Conservation (phyloP, 1,140 invertebrate genomes). For the Lithobius niger region DNA sequence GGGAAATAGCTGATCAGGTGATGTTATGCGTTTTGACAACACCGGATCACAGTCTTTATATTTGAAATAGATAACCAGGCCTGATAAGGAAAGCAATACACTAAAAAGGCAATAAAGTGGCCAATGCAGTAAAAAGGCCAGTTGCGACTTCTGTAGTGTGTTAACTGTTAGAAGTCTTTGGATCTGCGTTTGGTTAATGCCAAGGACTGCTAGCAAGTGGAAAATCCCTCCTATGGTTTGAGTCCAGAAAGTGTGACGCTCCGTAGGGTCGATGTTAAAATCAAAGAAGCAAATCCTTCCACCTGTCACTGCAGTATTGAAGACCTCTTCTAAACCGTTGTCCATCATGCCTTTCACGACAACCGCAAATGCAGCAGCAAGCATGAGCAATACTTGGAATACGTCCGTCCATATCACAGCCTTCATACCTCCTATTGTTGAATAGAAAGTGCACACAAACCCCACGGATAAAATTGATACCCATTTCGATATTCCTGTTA, state of each 20-base stretch:
- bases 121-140: slow-evolving; percentile 48
- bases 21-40: slow-evolving; percentile 35
- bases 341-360: slow-evolving; percentile 52
- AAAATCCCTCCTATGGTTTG: slow-evolving; percentile 55
- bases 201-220: slow-evolving; percentile 59
- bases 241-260: slow-evolving; percentile 58
- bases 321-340: slow-evolving; percentile 50
- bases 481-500: slow-evolving; percentile 57
- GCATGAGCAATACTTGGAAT: slow-evolving; percentile 59
- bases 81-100: slow-evolving; percentile 55
- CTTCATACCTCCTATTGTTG: slow-evolving; percentile 74
- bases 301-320: slow-evolving; percentile 46
- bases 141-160: slow-evolving; percentile 44
- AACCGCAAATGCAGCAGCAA: slow-evolving; percentile 54
- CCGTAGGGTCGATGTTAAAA: slow-evolving; percentile 48
- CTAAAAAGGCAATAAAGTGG: slow-evolving; percentile 53
- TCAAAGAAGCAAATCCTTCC: slow-evolving; percentile 49
- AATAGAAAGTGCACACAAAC: slow-evolving; percentile 70
- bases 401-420: slow-evolving; percentile 77
- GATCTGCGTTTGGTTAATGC: slow-evolving; percentile 73
- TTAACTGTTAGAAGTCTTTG: slow-evolving; percentile 66
- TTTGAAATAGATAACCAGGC: slow-evolving; percentile 60
- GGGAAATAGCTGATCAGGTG: too few relatives aligned
- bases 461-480: slow-evolving; percentile 66
- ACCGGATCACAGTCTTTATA: slow-evolving; percentile 63